Evolutionary conservation across 2,113 vertebrate genomes (phyloP), one percentile per base, ranked within the genome.

Genomic region (Peromyscus californicus): DNA sequence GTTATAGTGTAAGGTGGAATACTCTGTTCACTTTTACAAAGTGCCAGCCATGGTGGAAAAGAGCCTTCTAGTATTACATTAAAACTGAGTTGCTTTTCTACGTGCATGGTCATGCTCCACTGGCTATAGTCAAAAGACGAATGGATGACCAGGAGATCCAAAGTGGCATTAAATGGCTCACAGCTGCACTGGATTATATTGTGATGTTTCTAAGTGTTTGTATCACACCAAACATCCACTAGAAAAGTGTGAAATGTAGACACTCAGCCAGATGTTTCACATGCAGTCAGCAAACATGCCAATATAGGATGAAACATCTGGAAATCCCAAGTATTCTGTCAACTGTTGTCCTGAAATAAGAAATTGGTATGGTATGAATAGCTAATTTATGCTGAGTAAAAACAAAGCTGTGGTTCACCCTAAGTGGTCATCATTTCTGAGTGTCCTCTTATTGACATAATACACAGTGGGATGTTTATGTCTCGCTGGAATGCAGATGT

Each of bases 221-320:
- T 91, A 82, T 91, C 31, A 95, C 65, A 95, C 96, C 89, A 95
- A 97, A 97, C 61, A 96, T 65, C 95, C 7, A 29, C n/a, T 65
- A 72, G 90, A 72, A 96, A 94, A 94, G 94, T 91, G 39, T 11
- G 90, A 95, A 94, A 92, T 88, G 75, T 75, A 45, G 11, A 65
- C 48, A 61, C 31, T 42, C 72, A 90, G 63, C 88, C 95, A 97
- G 93, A 97, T 93, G 94, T 95, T 95, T 95, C 85, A n/a, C 85
- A 92, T 78, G 92, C 24, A 96, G 84, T 51, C 85, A 76, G 90
- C 76, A 96, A 97, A 97, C 70, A 88, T 97, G 96, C 93, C 92
- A 95, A 86, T 78, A 57, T 24, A 74, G 84, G 54, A 80, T 57
- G 17, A 97, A 96, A 88, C 92, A 96, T 98, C 92, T 97, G 95